These are phyloP conservation scores for Tetragnatha montana DNA, from an alignment of 2,888 invertebrate species.

Conservation along the genomic window DNA sequence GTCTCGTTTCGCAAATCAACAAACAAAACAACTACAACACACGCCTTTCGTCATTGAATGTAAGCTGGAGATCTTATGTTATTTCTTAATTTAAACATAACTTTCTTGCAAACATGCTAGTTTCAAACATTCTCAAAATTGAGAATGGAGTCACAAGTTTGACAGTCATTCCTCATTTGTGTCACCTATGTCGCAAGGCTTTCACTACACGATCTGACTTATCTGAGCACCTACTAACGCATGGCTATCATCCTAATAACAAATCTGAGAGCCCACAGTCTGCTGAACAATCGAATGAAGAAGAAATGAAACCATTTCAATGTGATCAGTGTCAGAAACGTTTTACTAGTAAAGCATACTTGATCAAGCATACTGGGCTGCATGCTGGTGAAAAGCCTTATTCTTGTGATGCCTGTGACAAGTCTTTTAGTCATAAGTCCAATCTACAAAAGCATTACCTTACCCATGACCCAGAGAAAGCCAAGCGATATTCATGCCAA, in stretches of 20 bases:
- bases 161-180: slow-evolving; percentile 63
- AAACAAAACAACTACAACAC: neutral
- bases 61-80: neutral
- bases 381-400: slow-evolving; percentile 63
- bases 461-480: slow-evolving; percentile 62
- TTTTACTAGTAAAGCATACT: slow-evolving; percentile 62
- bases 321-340: slow-evolving; percentile 54
- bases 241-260: slow-evolving; percentile 19
- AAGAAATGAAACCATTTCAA: slow-evolving; percentile 29
- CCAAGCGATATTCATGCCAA: slow-evolving; percentile 48
- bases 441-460: slow-evolving; percentile 64
- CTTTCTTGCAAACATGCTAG: slow-evolving; percentile 32
- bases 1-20: neutral
- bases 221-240: slow-evolving; percentile 47
- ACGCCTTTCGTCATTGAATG: neutral
- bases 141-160: slow-evolving; percentile 62
- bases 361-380: slow-evolving; percentile 45
- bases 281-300: slow-evolving; percentile 21
- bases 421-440: slow-evolving; percentile 63
- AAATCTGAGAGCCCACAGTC: neutral
- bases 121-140: slow-evolving; percentile 49
- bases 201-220: slow-evolving; percentile 60
- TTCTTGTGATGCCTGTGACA: slow-evolving; percentile 66
- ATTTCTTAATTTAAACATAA: neutral
- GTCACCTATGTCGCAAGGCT: slow-evolving; percentile 63